Evolutionary conservation across 2,888 invertebrate genomes (phyloP).

Genomic region (Mantis religiosa): DNA sequence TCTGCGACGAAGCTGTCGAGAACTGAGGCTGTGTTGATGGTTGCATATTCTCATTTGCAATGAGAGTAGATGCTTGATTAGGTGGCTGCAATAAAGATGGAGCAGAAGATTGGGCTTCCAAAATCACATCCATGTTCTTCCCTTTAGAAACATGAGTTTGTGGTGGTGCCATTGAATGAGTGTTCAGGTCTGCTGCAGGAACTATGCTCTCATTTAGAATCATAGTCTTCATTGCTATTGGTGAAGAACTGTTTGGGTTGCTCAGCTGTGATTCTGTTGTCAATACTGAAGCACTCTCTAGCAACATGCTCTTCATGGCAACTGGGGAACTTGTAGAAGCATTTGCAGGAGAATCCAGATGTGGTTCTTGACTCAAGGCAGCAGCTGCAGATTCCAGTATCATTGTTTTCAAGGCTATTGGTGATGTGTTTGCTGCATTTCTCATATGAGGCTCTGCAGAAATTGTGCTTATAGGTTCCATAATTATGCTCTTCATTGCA

Average conservation of each 20-base stretch:
- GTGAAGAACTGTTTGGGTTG: background rate
- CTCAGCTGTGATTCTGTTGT: background rate
- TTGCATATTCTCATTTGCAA: background rate
- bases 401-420: slow-evolving; percentile 23
- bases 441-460: background rate
- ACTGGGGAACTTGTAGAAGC: background rate
- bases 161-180: background rate
- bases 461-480: background rate
- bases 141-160: background rate
- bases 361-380: background rate
- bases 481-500: background rate
- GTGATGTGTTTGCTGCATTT: slow-evolving; percentile 13
- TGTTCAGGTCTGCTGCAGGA: background rate
- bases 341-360: background rate
- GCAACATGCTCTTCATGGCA: slow-evolving; percentile 11
- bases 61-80: background rate
- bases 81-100: background rate
- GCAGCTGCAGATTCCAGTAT: slow-evolving; percentile 17
- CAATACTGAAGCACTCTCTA: background rate
- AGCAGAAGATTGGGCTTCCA: background rate
- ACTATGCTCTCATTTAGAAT: background rate
- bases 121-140: background rate
- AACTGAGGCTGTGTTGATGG: background rate
- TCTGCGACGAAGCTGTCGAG: background rate
- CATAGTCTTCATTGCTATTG: background rate